Conservation (phyloP, 2,113 vertebrate species). For the Pygoscelis antarcticus region DNA sequence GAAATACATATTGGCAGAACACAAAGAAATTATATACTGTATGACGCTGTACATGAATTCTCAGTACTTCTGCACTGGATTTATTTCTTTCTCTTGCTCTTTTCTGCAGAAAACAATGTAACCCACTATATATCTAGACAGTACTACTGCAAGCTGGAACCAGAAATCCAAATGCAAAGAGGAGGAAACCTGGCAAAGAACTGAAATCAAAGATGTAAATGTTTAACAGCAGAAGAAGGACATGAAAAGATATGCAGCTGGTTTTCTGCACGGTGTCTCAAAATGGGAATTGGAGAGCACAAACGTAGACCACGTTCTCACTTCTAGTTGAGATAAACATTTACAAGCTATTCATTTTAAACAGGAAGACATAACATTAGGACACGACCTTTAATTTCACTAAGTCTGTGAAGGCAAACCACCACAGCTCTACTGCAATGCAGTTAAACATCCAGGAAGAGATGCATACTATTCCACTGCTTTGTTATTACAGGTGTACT, state of each 20-base stretch:
- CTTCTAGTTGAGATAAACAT: conserved; percentile 42
- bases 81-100: not conserved
- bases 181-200: not conserved
- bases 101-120: not conserved
- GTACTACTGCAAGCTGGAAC: not conserved
- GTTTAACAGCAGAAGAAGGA: not conserved
- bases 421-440: not conserved
- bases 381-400: not conserved
- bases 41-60: not conserved
- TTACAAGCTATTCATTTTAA: conserved; percentile 31
- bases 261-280: not conserved
- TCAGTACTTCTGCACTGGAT: not conserved
- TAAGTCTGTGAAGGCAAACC: not conserved
- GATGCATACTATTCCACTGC: not conserved
- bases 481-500: conserved; percentile 66
- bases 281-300: not conserved
- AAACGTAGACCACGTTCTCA: not conserved
- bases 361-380: not conserved
- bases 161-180: not conserved
- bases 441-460: not conserved
- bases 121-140: not conserved
- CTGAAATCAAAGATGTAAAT: not conserved
- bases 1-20: conserved; percentile 43
- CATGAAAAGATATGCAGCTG: not conserved
- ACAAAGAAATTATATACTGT: conserved; percentile 11